Evolutionary conservation across 2,888 invertebrate species (phyloP), one percentile per base, ranked within the genome.

Genomic region (Pseudanteris insignis): DNA sequence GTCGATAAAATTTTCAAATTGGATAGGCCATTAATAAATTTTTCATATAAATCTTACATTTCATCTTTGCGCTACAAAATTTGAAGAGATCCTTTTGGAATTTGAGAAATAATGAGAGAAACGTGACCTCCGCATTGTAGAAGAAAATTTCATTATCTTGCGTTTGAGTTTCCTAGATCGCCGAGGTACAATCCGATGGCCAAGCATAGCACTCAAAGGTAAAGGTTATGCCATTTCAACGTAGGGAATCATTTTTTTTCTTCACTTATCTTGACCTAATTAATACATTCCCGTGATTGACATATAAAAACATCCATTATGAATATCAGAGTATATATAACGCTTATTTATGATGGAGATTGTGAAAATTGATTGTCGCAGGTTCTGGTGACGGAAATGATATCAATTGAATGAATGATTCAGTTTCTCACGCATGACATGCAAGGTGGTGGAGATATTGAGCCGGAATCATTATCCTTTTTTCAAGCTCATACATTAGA

Each of bases 211-310:
- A 10, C 11, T 54, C 29, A 37, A 51, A 48, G 48, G 50, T 43
- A 61, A 61, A 61, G 54, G 53, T 34, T 53, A 53, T 43, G 30
- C 11, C 15, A 48, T 51, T 54, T 41, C 48, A 36, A 54, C 34
- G 26, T 29, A 8, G 12, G 53, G 60, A 54, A 54, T n/a, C n/a
- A n/a, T n/a, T n/a, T n/a, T n/a, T 60, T 60, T 54, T 37, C 36
- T 47, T 13, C 26, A 10, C 43, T 26, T 43, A 60, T 60, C 60
- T 60, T 60, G 60, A 60, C 60, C 60, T 12, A 41, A 51, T 47
- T 59, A 25, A 2, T 15, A 11, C 15, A 8, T 34, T 21, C 4
- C 33, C 38, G 46, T 26, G 36, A 41, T 48, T 43, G 18, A 32
- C 29, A n/a, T 11, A 6, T 11, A 10, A 37, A 7, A 18, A 9